Percentiles rank a stretch among this genome's conserved stretches.
These are phyloP conservation scores for Gymnorhina tibicen DNA, from an alignment of 2,113 vertebrate genomes.

Conservation along the genomic window DNA sequence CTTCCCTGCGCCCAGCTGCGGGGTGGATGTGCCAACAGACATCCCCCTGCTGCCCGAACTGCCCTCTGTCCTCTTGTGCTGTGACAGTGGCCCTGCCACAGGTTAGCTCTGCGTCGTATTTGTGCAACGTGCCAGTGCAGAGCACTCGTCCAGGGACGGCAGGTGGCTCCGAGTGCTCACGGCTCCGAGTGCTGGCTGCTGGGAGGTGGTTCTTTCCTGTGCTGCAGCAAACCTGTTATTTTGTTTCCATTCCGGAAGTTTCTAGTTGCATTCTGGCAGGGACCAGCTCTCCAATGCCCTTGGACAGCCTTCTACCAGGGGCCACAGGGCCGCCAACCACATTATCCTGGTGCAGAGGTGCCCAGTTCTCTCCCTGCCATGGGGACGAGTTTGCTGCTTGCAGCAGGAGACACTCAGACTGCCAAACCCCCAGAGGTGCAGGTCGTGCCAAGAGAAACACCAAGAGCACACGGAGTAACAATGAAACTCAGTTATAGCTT, in stretches of 20 bases:
- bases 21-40: rapidly evolving
- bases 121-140: rapidly evolving
- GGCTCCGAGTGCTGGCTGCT: background rate
- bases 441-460: background rate
- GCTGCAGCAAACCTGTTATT: background rate
- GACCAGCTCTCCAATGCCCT: background rate
- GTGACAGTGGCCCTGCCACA: background rate
- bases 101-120: background rate
- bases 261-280: background rate
- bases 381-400: rapidly evolving
- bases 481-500: conserved; percentile 79
- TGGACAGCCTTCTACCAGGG: background rate
- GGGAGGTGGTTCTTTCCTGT: background rate
- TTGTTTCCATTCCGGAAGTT: background rate
- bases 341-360: background rate
- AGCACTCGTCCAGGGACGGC: background rate
- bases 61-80: rapidly evolving
- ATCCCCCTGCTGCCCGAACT: background rate
- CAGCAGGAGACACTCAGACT: background rate
- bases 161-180: rapidly evolving
- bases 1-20: rapidly evolving
- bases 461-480: conserved; percentile 21
- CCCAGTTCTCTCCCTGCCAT: background rate
- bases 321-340: rapidly evolving
- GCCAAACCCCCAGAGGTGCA: background rate